These are phyloP conservation scores for Micrasema minimum DNA, from an alignment of 1,140 invertebrate species.

Conservation along the genomic window DNA sequence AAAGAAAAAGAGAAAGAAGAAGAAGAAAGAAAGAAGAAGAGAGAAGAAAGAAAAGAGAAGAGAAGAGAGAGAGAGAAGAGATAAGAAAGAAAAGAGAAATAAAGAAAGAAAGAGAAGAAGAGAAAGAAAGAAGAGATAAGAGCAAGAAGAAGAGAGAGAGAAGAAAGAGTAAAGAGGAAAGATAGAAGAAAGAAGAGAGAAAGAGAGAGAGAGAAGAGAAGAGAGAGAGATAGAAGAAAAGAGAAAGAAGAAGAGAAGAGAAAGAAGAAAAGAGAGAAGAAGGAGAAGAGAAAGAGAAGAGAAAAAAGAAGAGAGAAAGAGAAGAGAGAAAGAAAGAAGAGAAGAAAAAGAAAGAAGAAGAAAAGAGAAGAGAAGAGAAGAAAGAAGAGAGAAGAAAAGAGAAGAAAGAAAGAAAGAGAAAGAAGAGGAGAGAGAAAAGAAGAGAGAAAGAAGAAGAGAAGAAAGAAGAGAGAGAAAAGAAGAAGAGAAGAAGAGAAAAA, in stretches of 20 bases:
- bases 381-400: neutral
- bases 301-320: neutral
- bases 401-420: neutral
- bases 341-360: neutral
- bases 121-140: neutral
- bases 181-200: neutral
- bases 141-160: neutral
- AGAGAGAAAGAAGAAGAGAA: neutral
- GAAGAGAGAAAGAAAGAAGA: neutral
- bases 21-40: too few species aligned
- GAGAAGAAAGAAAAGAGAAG: too few species aligned
- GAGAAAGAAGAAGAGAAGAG: neutral
- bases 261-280: neutral
- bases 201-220: neutral
- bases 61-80: neutral
- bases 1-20: too few species aligned
- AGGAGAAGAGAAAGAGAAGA: neutral
- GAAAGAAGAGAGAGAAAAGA: neutral
- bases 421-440: neutral
- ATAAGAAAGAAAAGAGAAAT: neutral
- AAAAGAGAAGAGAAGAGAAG: neutral
- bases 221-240: neutral
- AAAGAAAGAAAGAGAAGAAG: neutral
- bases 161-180: neutral
- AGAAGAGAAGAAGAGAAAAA: neutral